These are phyloP conservation scores for Germaria angustata DNA, from an alignment of 2,888 invertebrate genomes.

Conservation along the genomic window DNA sequence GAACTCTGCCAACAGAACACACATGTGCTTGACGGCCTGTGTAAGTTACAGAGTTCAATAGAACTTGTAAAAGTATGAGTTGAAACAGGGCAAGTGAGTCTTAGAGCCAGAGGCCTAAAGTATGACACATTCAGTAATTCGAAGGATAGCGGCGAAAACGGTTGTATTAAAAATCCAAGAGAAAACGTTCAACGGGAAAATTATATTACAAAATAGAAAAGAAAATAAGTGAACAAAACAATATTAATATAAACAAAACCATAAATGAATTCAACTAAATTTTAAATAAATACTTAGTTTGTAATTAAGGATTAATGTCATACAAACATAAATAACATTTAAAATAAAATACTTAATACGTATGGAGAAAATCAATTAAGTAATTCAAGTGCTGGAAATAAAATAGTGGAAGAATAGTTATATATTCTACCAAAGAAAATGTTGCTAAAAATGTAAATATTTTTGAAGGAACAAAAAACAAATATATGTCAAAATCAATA, in stretches of 20 bases:
- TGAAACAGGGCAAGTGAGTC: neutral
- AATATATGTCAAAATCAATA: conserved; percentile 43
- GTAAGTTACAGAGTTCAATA: conserved; percentile 60
- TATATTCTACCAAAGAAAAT: neutral
- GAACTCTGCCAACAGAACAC: neutral
- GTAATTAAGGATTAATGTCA: no score
- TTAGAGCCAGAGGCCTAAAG: conserved; percentile 7
- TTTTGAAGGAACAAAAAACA: neutral
- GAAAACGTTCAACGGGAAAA: neutral
- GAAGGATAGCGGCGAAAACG: conserved; percentile 63
- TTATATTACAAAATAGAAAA: neutral
- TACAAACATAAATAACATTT: no score
- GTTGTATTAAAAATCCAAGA: conserved; percentile 33
- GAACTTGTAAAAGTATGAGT: conserved; percentile 29
- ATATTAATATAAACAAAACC: neutral
- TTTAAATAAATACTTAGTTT: neutral
- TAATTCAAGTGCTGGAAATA: no score
- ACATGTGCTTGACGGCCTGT: neutral
- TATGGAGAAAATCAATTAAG: no score
- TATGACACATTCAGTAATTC: conserved; percentile 23
- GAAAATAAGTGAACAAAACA: neutral
- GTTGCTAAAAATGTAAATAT: neutral
- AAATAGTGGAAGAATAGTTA: neutral
- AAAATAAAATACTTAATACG: no score
- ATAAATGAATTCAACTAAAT: neutral